Evolutionary conservation across 1,140 invertebrate species (phyloP), one percentile per base, ranked within the genome.

Genomic region (Drosophila kanapiae): DNA sequence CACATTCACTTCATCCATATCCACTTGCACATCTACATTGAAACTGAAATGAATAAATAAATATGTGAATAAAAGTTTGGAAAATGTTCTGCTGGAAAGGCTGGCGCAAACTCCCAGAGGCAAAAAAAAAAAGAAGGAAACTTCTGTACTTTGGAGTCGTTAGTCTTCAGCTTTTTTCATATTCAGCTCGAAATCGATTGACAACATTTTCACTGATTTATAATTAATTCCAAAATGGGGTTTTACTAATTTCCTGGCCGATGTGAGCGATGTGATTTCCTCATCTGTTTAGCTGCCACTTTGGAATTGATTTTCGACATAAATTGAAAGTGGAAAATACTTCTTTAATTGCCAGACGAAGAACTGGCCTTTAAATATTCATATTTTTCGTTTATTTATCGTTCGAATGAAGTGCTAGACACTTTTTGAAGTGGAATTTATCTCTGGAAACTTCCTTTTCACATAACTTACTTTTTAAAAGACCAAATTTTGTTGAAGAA

Each of bases 21-120:
- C 14, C 14, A 27, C 18, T 16, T 16, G 11, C 31, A 49, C 59
- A 10, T 11, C 2, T n/a, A 65, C 11, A 13, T 14, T 31, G 23
- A n/a, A 37, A 58, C 31, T 31, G 38, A 64, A 53, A 64, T 75
- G 53, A 75, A 75, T 75, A 75, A 75, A 75, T 75, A 70, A 65
- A 70, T 67, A 75, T 75, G 70, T 75, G 71, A 75, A 75, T 75
- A 75, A 75, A 75, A 75, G 40, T 75, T 75, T 64, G 43, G 29
- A 49, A 75, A 75, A 75, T 74, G 72, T 49, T 75, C 43, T 53
- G 43, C 51, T 37, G 70, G 23, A 11, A 57, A 53, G 35, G 57
- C 47, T 54, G 35, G 35, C 59, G 35, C 59, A 51, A 45, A 49
- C 43, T 60, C 37, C 16, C 53, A 16, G 27, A 43, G 56, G 56